Conservation (phyloP, 2,888 invertebrate genomes). For the Scrobipalpa costella region DNA sequence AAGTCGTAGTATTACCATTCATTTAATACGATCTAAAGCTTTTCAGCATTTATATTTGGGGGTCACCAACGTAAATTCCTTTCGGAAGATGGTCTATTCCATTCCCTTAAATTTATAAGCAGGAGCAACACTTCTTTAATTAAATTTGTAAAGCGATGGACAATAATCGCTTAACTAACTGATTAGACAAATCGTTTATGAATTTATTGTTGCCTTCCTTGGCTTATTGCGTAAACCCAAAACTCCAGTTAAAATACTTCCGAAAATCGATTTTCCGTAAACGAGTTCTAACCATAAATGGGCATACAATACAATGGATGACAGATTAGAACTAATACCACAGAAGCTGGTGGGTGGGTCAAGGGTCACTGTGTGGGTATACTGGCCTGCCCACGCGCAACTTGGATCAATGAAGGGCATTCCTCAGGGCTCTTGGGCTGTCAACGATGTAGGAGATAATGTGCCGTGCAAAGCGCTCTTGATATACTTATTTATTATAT, state of each 20-base stretch:
- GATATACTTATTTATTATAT: neutral
- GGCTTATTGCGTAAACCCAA: no score
- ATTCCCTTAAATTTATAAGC: no score
- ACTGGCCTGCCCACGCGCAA: constrained; percentile 26
- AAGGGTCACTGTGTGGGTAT: constrained; percentile 27
- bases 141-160: no score
- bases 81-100: no score
- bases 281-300: constrained; percentile 4
- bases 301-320: constrained; percentile 4
- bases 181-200: no score
- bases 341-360: constrained; percentile 23
- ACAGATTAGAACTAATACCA: neutral
- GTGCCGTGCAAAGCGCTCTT: neutral
- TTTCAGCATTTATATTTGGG: no score
- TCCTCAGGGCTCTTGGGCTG: neutral
- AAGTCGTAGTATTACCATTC: no score
- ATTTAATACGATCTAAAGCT: no score
- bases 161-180: no score
- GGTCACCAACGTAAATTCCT: no score
- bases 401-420: constrained; percentile 3
- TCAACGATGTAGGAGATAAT: constrained; percentile 5
- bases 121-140: no score
- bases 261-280: neutral
- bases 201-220: no score
- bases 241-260: neutral